These are phyloP conservation scores for Apamea epomidion DNA, from an alignment of 2,888 invertebrate genomes.

Conservation along the genomic window DNA sequence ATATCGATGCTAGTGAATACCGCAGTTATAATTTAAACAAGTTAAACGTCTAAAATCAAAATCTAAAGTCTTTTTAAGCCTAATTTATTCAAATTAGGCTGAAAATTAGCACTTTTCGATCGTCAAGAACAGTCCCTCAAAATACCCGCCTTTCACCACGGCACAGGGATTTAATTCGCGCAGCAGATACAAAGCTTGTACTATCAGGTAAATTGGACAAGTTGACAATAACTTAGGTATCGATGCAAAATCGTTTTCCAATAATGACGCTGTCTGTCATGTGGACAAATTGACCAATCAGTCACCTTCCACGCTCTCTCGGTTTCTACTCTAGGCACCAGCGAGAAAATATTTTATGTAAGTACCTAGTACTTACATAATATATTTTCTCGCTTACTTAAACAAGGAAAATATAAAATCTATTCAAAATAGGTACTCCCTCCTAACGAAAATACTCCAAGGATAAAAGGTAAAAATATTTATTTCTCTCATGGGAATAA, in stretches of 20 bases:
- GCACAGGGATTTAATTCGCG: constrained; percentile 57
- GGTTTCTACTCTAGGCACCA: constrained; percentile 46
- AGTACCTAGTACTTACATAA: background rate
- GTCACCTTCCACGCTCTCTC: constrained; percentile 67
- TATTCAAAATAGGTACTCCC: constrained; percentile 18
- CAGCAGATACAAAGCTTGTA: constrained; percentile 49
- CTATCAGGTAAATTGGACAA: constrained; percentile 51
- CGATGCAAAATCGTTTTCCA: constrained; percentile 70
- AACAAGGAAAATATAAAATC: constrained; percentile 14
- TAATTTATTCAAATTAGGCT: background rate
- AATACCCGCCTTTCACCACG: background rate
- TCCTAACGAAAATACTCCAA: constrained; percentile 21
- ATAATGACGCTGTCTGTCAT: constrained; percentile 70
- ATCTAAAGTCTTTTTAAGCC: too few species aligned
- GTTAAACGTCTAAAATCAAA: background rate
- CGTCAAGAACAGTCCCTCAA: background rate
- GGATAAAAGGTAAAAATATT: constrained; percentile 53
- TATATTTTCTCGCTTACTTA: background rate
- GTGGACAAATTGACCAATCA: constrained; percentile 76
- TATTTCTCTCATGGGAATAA: constrained; percentile 58
- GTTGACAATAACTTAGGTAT: constrained; percentile 58
- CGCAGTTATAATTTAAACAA: background rate
- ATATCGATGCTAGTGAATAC: background rate
- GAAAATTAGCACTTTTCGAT: background rate
- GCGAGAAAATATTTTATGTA: too few species aligned